Evolutionary conservation across 92 coral and sea anemone genomes (phyloP).

Genomic region (Epizoanthus ramosus): DNA sequence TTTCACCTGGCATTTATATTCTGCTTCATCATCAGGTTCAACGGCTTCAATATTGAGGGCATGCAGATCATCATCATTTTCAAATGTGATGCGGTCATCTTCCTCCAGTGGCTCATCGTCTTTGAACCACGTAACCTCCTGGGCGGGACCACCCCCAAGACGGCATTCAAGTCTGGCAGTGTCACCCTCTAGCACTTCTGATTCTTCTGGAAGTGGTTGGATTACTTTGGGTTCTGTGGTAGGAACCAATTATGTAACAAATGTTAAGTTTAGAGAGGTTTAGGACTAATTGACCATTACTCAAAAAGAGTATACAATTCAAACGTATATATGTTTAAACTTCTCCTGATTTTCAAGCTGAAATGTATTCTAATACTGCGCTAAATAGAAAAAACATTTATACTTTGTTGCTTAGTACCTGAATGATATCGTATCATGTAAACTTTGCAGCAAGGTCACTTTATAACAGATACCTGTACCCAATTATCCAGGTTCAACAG

Average conservation of each 20-base stretch:
- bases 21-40: conserved; percentile 88
- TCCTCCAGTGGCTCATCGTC: conserved; percentile 78
- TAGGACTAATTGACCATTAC: not conserved
- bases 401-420: too few species aligned
- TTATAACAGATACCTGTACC: too few species aligned
- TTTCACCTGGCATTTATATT: conserved; percentile 78
- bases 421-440: too few species aligned
- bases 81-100: conserved; percentile 71
- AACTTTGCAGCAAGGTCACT: too few species aligned
- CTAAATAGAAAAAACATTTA: too few species aligned
- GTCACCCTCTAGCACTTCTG: conserved; percentile 89
- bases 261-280: not conserved
- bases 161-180: conserved; percentile 79
- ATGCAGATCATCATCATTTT: conserved; percentile 72
- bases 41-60: conserved; percentile 73
- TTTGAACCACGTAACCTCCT: conserved; percentile 80
- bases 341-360: too few species aligned
- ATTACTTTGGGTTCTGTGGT: conserved; percentile 54
- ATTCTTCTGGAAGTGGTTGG: conserved; percentile 72
- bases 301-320: not conserved
- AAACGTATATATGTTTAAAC: too few species aligned
- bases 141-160: conserved; percentile 67
- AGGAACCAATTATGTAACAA: not conserved
- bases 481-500: too few species aligned
- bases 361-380: too few species aligned